These are phyloP conservation scores for Holotrichia oblita DNA, from an alignment of 1,140 invertebrate species.

Conservation along the genomic window DNA sequence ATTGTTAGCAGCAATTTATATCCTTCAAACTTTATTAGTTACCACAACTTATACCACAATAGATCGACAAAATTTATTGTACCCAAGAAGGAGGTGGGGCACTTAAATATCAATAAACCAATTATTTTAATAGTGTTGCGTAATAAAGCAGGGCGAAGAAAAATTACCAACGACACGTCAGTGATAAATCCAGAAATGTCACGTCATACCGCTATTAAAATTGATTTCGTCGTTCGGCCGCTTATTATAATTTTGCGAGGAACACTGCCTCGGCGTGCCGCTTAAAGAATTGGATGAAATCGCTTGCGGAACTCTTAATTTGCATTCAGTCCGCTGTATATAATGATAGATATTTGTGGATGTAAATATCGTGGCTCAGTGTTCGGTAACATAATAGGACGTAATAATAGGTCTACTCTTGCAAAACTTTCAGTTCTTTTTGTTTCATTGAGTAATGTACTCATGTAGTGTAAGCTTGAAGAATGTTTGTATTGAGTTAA, in stretches of 20 bases:
- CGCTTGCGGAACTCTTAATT: background rate
- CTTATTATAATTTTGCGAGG: background rate
- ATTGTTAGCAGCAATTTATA: background rate
- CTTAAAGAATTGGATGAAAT: conserved; percentile 17
- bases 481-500: too few relatives aligned
- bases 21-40: background rate
- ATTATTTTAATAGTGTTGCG: conserved; percentile 11
- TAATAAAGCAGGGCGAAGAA: background rate
- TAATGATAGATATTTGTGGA: background rate
- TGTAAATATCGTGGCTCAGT: background rate
- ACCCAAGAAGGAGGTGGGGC: background rate
- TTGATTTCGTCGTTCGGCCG: conserved; percentile 11
- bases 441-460: too few relatives aligned
- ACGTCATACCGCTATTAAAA: conserved; percentile 28
- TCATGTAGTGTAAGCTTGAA: too few relatives aligned
- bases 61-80: background rate
- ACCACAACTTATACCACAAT: background rate
- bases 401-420: background rate
- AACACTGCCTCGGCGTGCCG: background rate
- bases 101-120: conserved; percentile 36
- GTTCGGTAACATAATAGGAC: background rate
- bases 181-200: conserved; percentile 1
- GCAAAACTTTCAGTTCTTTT: background rate
- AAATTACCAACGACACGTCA: conserved; percentile 19
- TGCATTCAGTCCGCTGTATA: background rate